Percentiles rank a stretch among this genome's conserved stretches.
phyloP scores from a whole-genome alignment of 2,888 invertebrate species.

The Hirtodrosophila cameraria region DNA sequence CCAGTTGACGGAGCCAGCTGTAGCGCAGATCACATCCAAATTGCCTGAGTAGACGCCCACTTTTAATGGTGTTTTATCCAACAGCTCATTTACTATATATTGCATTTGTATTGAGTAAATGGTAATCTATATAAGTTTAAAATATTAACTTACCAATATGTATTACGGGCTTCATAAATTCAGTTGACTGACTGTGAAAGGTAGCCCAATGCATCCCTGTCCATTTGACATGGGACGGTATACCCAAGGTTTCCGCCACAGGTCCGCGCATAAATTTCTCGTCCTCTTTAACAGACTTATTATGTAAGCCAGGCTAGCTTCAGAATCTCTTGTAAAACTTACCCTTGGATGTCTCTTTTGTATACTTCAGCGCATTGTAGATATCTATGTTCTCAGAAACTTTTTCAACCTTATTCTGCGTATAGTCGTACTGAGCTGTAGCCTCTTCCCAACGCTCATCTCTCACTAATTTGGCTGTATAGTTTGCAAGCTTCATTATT shows the following conservation, averaged over 20 bases:
- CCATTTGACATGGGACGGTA: slow-evolving; percentile 88
- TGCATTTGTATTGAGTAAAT: not conserved
- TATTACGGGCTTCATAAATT: slow-evolving; percentile 93
- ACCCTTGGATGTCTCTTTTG: slow-evolving; percentile 80
- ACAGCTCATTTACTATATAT: slow-evolving; percentile 88
- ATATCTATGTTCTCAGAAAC: slow-evolving; percentile 89
- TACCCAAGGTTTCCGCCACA: slow-evolving; percentile 88
- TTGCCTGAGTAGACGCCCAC: slow-evolving; percentile 91
- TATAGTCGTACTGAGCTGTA: slow-evolving; percentile 87
- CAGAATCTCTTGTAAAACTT: slow-evolving; percentile 74
- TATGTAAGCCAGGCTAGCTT: slow-evolving; percentile 76
- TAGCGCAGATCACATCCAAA: slow-evolving; percentile 93
- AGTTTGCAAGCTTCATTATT: slow-evolving; percentile 86
- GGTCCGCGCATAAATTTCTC: slow-evolving; percentile 88
- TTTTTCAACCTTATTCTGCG: slow-evolving; percentile 87
- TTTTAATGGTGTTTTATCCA: slow-evolving; percentile 88
- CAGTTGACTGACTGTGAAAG: slow-evolving; percentile 86
- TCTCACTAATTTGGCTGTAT: slow-evolving; percentile 86
- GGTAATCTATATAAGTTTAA: not conserved
- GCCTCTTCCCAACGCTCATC: slow-evolving; percentile 86
- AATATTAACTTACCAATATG: slow-evolving; percentile 85
- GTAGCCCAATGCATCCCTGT: slow-evolving; percentile 87
- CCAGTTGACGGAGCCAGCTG: slow-evolving; percentile 91
- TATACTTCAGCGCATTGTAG: slow-evolving; percentile 88
- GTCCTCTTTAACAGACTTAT: slow-evolving; percentile 80